phyloP scores from a whole-genome alignment of 2,113 vertebrate species.

The Oreocharis arfaki region DNA sequence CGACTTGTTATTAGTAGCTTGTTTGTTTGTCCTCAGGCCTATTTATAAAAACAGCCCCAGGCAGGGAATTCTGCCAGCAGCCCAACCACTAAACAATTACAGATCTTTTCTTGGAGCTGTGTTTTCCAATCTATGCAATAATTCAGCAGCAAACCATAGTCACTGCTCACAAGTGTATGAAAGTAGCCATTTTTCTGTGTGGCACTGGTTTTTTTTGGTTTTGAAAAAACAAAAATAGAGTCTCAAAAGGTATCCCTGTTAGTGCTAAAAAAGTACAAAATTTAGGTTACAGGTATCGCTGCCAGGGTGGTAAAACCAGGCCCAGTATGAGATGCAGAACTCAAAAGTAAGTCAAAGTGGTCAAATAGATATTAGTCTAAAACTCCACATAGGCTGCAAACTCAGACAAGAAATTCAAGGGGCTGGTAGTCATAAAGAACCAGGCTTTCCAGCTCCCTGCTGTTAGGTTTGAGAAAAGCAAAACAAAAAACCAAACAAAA shows the following conservation, averaged over 20 bases:
- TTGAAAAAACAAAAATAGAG: background rate
- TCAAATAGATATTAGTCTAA: background rate
- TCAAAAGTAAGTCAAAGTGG: background rate
- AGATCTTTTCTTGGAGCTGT: conserved; percentile 1
- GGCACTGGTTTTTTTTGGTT: background rate
- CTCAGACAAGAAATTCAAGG: background rate
- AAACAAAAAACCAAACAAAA: background rate
- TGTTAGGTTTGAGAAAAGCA: background rate
- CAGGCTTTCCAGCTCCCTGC: background rate
- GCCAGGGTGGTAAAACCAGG: background rate
- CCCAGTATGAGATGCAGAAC: background rate
- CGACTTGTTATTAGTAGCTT: conserved; percentile 37
- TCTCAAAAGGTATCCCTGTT: background rate
- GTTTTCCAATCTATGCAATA: background rate
- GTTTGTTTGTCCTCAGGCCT: conserved; percentile 66
- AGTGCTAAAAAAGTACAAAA: background rate
- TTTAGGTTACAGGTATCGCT: background rate
- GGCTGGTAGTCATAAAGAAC: background rate
- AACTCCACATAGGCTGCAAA: background rate
- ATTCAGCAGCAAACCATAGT: background rate
- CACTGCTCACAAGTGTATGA: background rate
- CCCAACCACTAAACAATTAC: conserved; percentile 49
- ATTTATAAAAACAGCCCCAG: conserved; percentile 58
- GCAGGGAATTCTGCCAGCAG: conserved; percentile 56
- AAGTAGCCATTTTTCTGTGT: background rate